Conservation (phyloP, 2,797 vertebrate species). For the Hylomyscus alleni region DNA sequence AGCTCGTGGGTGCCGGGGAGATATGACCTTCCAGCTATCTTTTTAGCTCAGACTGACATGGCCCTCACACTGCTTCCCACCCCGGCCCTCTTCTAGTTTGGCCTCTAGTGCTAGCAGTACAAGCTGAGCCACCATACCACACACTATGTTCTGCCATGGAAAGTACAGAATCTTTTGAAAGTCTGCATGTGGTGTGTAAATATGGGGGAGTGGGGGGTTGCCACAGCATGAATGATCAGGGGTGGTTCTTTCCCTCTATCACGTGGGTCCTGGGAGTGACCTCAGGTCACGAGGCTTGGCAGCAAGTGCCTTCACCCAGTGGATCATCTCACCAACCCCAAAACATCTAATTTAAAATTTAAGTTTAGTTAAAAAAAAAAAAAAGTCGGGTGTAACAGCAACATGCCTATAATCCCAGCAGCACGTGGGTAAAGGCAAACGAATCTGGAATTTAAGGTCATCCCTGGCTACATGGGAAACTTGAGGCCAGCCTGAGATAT, state of each 20-base stretch:
- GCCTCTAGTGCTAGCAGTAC: neutral
- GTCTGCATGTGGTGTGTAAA: too few relatives aligned
- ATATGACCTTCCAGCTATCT: neutral
- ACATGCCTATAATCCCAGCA: neutral
- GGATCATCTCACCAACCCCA: neutral
- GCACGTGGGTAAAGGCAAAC: neutral
- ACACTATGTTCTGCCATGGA: neutral
- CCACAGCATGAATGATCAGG: neutral
- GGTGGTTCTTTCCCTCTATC: too few relatives aligned
- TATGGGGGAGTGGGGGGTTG: accelerated
- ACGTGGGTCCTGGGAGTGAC: neutral
- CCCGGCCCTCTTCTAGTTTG: neutral
- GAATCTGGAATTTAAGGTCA: neutral
- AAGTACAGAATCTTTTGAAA: neutral
- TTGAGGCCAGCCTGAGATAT: neutral
- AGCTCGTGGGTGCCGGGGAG: neutral
- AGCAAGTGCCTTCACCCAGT: neutral
- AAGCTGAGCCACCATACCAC: neutral
- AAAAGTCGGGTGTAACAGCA: neutral
- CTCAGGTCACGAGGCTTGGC: neutral
- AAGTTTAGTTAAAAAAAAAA: neutral
- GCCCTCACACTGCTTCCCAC: neutral
- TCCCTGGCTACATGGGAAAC: neutral
- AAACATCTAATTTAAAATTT: neutral
- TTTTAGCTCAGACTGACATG: neutral